Evolutionary conservation across 2,888 invertebrate genomes (phyloP).

Genomic region (Emmelina monodactyla): DNA sequence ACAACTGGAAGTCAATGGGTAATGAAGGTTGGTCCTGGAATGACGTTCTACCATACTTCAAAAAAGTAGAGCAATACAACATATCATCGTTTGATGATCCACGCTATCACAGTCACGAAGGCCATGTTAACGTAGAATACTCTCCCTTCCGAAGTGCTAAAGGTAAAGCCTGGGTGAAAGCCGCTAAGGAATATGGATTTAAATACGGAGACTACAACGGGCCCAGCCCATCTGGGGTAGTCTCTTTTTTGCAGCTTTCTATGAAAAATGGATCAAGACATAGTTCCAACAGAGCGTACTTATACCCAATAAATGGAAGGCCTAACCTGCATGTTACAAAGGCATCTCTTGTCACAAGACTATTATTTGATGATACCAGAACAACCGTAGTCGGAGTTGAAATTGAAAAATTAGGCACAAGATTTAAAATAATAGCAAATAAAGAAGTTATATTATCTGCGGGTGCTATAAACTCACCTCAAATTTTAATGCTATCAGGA

Average conservation of each 20-base stretch:
- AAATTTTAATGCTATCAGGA: slow-evolving; percentile 82
- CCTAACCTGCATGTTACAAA: slow-evolving; percentile 70
- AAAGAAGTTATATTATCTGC: slow-evolving; percentile 80
- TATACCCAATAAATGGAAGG: slow-evolving; percentile 66
- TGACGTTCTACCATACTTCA: slow-evolving; percentile 78
- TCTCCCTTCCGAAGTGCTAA: slow-evolving; percentile 58
- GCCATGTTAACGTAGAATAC: slow-evolving; percentile 64
- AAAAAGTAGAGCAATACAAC: slow-evolving; percentile 76
- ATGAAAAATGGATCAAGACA: slow-evolving; percentile 72
- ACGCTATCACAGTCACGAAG: slow-evolving; percentile 61
- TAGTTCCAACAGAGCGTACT: slow-evolving; percentile 73
- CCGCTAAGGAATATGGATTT: slow-evolving; percentile 69
- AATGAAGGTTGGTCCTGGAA: slow-evolving; percentile 78
- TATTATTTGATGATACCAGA: slow-evolving; percentile 62
- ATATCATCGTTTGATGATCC: slow-evolving; percentile 62
- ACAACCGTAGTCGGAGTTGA: slow-evolving; percentile 69
- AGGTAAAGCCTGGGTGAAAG: slow-evolving; percentile 66
- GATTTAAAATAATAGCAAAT: slow-evolving; percentile 63
- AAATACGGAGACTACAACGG: slow-evolving; percentile 70
- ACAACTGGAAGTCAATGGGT: slow-evolving; percentile 76
- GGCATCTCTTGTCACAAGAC: slow-evolving; percentile 64
- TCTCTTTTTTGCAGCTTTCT: slow-evolving; percentile 68
- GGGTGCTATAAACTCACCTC: slow-evolving; percentile 80
- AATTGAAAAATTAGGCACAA: slow-evolving; percentile 56
- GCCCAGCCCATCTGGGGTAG: slow-evolving; percentile 67